These are phyloP conservation scores for Hycleus phaleratus DNA, from an alignment of 1,140 invertebrate species.

Conservation along the genomic window DNA sequence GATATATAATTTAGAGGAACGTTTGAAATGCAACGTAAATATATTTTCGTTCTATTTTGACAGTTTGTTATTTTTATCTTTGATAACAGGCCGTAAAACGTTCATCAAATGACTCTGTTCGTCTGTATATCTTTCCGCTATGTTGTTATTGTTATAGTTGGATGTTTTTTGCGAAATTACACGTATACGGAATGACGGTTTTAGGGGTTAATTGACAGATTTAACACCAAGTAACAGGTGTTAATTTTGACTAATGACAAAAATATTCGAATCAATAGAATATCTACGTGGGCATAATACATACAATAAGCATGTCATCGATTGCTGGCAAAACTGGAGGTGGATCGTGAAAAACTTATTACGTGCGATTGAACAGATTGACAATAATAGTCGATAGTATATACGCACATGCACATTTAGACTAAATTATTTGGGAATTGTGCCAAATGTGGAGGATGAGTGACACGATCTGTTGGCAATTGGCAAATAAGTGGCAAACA, in stretches of 20 bases:
- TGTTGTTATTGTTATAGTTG: too few relatives aligned
- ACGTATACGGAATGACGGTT: conserved; percentile 4
- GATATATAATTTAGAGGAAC: too few relatives aligned
- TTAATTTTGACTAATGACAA: neutral
- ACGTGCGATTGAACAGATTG: conserved; percentile 2
- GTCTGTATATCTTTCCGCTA: too few relatives aligned
- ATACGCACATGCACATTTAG: too few relatives aligned
- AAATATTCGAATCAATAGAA: too few relatives aligned
- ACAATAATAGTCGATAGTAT: conserved; percentile 9
- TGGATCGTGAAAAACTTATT: too few relatives aligned
- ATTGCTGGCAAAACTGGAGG: too few relatives aligned
- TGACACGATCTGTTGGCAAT: conserved; percentile 13
- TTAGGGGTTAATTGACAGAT: conserved; percentile 14
- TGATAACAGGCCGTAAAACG: conserved; percentile 23
- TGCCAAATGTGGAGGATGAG: conserved; percentile 11
- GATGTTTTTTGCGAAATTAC: conserved; percentile 17
- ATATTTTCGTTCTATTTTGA: conserved; percentile 14
- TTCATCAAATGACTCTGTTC: conserved; percentile 17
- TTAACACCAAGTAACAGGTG: conserved; percentile 14
- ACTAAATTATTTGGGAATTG: conserved; percentile 5
- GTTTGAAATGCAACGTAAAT: neutral
- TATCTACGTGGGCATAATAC: too few relatives aligned
- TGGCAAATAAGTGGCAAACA: conserved; percentile 4
- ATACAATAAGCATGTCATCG: too few relatives aligned
- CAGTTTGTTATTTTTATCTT: conserved; percentile 18